Base-by-base conservation (phyloP, 2,888 invertebrate genomes). In the Diaprepes abbreviatus region DNA sequence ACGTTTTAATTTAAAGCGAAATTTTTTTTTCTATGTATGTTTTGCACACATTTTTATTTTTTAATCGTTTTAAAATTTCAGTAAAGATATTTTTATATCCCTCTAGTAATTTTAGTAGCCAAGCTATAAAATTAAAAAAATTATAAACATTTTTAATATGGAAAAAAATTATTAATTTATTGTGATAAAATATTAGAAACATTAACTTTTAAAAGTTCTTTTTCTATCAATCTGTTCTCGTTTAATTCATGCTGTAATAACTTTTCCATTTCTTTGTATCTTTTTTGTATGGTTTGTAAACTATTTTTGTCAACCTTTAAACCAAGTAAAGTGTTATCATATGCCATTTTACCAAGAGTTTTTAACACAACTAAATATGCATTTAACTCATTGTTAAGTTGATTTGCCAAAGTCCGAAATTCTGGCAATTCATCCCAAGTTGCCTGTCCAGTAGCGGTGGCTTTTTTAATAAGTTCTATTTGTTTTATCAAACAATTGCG, bases 371-470 rank as follows among this genome's bases (percentile, higher is more conserved):
- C 76, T 52, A 79, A 70, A 60, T 83, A 82, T 59, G 81, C 80
- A 24, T 74, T 74, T 16, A 84, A 74, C 65, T 84, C 82, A 5
- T 79, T 73, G 45, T 76, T 79, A 16, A 83, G 72, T 73, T 83
- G 80, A 55, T 73, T 75, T 1, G 81, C 81, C 54, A 78, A 60
- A 10, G 77, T 75, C 62, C 83, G 69, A 74, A 80, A 80, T 66
- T 79, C 73, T 0, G 81, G 80, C 31, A 84, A 67, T 55, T 82
- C 79, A 65, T 82, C 82, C 80, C 81, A 82, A 43, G 77, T 76
- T 66, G 79, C 77, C 2, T 82, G 79, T 0, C 81, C 81, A 16
- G 76, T 54, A 48, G 71, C 62, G 24, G 76, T 75, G n/a, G 81
- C 80, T 40, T 64, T 69, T 55, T 77, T 63, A 3, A 80, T 80